Conservation (phyloP, 1,140 invertebrate genomes). For the Ips typographus region DNA sequence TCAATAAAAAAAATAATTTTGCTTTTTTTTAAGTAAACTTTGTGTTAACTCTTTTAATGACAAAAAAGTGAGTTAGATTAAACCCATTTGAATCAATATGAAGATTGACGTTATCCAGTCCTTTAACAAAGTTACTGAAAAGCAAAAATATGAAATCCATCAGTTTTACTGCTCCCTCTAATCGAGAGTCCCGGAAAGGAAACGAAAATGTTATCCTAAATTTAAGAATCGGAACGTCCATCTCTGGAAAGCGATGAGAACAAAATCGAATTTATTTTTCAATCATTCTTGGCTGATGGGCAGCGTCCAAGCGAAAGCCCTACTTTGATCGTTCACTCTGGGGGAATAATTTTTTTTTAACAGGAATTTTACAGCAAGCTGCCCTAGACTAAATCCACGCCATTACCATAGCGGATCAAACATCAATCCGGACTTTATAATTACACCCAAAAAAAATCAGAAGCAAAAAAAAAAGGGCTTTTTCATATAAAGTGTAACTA, state of each 20-base stretch:
- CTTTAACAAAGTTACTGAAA: background rate
- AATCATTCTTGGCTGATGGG: conserved; percentile 55
- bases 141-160: background rate
- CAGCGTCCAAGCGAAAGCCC: conserved; percentile 35
- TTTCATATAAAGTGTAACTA: conserved; percentile 20
- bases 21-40: too few relatives aligned
- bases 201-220: conserved; percentile 34
- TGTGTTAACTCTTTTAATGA: too few relatives aligned
- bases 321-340: conserved; percentile 20
- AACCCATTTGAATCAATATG: too few relatives aligned
- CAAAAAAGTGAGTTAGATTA: too few relatives aligned
- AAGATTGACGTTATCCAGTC: too few relatives aligned
- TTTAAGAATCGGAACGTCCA: conserved; percentile 33
- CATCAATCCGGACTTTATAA: conserved; percentile 9
- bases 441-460: conserved; percentile 8
- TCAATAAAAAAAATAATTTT: too few relatives aligned
- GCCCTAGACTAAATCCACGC: background rate
- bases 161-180: background rate
- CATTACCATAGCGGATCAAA: background rate
- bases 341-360: conserved; percentile 29
- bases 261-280: conserved; percentile 55
- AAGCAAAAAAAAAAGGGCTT: conserved; percentile 12
- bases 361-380: background rate
- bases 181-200: conserved; percentile 5
- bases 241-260: conserved; percentile 45